Base-by-base conservation (phyloP, 2,797 vertebrate species). In the Scleropages formosus region DNA sequence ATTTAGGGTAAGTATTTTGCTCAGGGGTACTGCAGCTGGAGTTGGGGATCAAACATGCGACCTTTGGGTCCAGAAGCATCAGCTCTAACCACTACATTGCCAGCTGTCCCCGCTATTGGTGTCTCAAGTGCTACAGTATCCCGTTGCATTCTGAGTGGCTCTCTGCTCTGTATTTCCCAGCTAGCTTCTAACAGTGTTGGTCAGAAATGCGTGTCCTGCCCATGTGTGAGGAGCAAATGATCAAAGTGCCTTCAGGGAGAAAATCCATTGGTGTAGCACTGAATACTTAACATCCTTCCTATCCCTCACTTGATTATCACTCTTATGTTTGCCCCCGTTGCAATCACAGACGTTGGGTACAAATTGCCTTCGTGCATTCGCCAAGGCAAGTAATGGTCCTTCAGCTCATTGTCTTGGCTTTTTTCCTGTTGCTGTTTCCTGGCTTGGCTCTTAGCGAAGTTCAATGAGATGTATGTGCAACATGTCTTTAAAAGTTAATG, bases 161-260 rank as follows among this genome's bases (percentile, higher is more conserved):
- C 39, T 22, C 53, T 72, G 71, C 39, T 61, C 20, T 18, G 4
- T 13, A n/a, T 31, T 44, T 62, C 13, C 63, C 63, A 26, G 15
- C 18, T 10, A 10, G 10, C 62, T 58, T 16, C 73, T 31, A 26
- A 11, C 3, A 59, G n/a, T 59, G 56, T 24, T 26, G 51, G 51
- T 60, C 74, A 60, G 60, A 67, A 15, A 27, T 22, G 53, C 27
- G 53, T 49, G 56, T 58, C 24, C 20, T 18, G 31, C 39, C 51
- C 75, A 73, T 71, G 49, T 72, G 20, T 31, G 26, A 31, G 18
- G 15, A 51, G n/a, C 51, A 44, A 59, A n/a, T 39, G 46, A 27
- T 16, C 16, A 12, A 11, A 60, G 27, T n/a, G 26, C 10, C 11
- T 4, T 10, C 59, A 20, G n/a, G 27, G 16, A 44, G 53, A 59